phyloP scores from a whole-genome alignment of 1,140 invertebrate species.

The Drosophila nigromelanica region DNA sequence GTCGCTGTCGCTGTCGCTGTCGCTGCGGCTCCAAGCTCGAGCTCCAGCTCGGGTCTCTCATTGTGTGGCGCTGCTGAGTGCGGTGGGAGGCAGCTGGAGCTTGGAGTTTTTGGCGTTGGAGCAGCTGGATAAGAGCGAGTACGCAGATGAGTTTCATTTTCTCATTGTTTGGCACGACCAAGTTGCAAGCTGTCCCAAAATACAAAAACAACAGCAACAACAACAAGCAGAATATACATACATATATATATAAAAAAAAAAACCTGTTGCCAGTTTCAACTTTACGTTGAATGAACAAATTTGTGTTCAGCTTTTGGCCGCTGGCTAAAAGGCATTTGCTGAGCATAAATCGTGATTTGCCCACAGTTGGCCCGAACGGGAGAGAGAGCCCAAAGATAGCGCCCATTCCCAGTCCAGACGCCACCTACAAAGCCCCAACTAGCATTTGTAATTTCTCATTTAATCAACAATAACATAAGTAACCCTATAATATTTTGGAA shows the following conservation, averaged over 20 bases:
- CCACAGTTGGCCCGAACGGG: conserved; percentile 6
- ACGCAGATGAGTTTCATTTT: conserved; percentile 78
- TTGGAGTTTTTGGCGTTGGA: not conserved
- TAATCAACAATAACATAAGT: too few relatives aligned
- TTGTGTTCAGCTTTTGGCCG: conserved; percentile 50
- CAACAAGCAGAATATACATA: not conserved
- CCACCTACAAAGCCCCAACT: conserved; percentile 45
- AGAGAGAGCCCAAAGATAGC: conserved; percentile 12
- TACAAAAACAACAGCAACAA: conserved; percentile 19
- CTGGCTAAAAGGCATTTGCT: conserved; percentile 65
- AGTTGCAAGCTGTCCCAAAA: conserved; percentile 36
- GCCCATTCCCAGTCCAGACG: conserved; percentile 28
- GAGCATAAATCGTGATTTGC: conserved; percentile 68
- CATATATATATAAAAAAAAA: conserved; percentile 20
- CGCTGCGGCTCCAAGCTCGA: too few relatives aligned
- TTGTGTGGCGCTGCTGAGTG: conserved; percentile 18
- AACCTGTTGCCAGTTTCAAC: conserved; percentile 67
- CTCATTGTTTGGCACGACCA: conserved; percentile 64
- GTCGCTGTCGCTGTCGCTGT: conserved; percentile 1
- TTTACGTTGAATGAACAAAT: conserved; percentile 73
- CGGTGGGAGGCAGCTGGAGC: conserved; percentile 52
- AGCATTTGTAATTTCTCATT: not conserved
- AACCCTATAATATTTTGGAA: not conserved
- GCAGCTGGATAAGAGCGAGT: conserved; percentile 59
- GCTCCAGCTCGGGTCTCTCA: conserved; percentile 24